Evolutionary conservation across 2,888 invertebrate genomes (phyloP), one percentile per base, ranked within the genome.

Genomic region (Sussaba pulchella): DNA sequence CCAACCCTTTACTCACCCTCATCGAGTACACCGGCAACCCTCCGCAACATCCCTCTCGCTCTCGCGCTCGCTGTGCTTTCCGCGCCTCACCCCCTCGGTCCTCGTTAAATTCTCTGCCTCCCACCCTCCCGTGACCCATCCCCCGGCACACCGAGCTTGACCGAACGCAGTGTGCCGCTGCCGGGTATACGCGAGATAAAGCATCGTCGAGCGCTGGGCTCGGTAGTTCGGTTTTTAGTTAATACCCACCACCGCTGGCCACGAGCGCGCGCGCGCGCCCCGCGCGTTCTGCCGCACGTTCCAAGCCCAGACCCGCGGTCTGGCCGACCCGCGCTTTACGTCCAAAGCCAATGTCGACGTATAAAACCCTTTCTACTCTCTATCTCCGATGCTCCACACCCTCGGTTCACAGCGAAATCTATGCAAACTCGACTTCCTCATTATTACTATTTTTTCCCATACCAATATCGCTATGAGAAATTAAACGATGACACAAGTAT

Each of bases 151-250:
- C 70, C 73, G 59, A 71, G 80, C 80, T 81, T 81, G 80, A 81
- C 79, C 78, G 79, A 82, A 47, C 78, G 75, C 70, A 78, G 79
- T 79, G 82, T 76, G 75, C 82, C 78, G 67, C 78, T 71, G 74
- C 71, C 75, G 71, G 61, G 78, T 72, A 78, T 61, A 21, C 41
- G 41, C 79, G 82, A 75, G 79, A 74, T 57, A 82, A 75, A 79
- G 79, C 69, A 82, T 75, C 63, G 82, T 26, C 78, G 50, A 31
- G 78, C 79, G 50, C 75, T 67, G 78, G n/a, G 72, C 61, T 61
- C 85, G 86, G 86, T 88, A 86, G 84, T 86, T 88, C 88, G 88
- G 88, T 87, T 89, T 90, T 89, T 89, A 89, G 89, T 89, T 89
- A 90, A 90, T 89, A 88, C 87, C 87, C 81, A 85, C 87, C 81